Base-by-base conservation (phyloP, 2,888 invertebrate genomes). In the Crepidodera aurea region DNA sequence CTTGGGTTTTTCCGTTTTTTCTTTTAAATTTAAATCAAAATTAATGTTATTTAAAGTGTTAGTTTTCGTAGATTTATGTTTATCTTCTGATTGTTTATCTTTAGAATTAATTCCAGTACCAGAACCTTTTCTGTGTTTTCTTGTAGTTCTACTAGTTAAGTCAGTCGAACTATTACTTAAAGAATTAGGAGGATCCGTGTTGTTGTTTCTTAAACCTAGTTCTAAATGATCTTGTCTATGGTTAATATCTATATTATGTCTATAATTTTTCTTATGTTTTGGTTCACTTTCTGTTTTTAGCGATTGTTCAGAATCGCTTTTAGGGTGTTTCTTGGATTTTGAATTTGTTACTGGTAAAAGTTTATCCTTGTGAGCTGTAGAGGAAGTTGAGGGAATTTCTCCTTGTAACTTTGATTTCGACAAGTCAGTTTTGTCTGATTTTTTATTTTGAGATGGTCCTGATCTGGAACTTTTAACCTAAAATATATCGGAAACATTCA, bases 391-490 rank as follows among this genome's bases (percentile, higher is more conserved):
- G n/a, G 64, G 63, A 8, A 70, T 61, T 62, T 72, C 71, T 57
- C 69, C 69, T 58, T 73, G 71, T 22, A 74, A 74, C 55, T 65
- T 72, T n/a, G 74, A 70, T 62, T 64, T 66, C 34, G 73, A 69
- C 15, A 48, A 32, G 13, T 46, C 64, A 22, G 56, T 1, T 29
- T 59, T 57, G 12, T 68, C 64, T 3, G 60, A 19, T 51, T 64
- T 64, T 37, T 62, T 62, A 27, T 12, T 51, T 42, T 61, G 59
- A 19, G 64, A 51, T 13, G 55, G 61, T 39, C 62, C 62, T 55
- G 60, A 55, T 65, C 64, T 65, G n/a, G 60, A 60, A 57, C 48
- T 57, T 65, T 67, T 67, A 37, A 44, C 56, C 67, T 67, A 39
- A 25, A 65, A 67, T 22, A 16, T 12, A 25, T 12, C 18, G 10